phyloP scores from a whole-genome alignment of 2,888 invertebrate genomes.

The Chrysopilus asiliformis region DNA sequence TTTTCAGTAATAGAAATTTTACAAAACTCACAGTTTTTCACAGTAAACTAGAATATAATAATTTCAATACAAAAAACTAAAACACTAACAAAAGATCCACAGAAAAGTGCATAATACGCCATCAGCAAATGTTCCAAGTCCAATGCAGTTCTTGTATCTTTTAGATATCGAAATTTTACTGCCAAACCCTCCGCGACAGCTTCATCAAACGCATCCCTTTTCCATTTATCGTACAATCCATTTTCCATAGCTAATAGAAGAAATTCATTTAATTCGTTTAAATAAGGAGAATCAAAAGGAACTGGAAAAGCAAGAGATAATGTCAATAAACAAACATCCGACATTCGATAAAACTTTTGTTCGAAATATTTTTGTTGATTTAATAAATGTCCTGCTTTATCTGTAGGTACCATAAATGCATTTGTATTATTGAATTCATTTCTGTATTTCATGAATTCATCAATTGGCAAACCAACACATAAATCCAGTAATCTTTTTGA shows the following conservation, averaged over 20 bases:
- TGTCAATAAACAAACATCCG: neutral
- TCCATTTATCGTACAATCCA: constrained; percentile 2
- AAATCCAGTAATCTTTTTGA: too few relatives aligned
- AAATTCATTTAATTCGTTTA: neutral
- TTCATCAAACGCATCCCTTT: neutral
- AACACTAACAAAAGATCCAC: neutral
- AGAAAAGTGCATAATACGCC: neutral
- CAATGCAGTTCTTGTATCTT: neutral
- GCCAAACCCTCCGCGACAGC: neutral
- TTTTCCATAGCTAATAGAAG: neutral
- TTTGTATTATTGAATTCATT: constrained; percentile 2
- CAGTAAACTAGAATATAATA: too few relatives aligned
- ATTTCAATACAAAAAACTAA: neutral
- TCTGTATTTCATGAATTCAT: neutral
- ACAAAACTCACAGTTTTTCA: too few relatives aligned
- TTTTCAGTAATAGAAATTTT: too few relatives aligned
- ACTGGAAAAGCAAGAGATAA: neutral
- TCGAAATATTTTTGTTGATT: neutral
- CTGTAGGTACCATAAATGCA: neutral
- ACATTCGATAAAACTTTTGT: neutral
- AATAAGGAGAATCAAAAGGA: neutral
- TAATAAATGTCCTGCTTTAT: neutral
- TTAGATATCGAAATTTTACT: neutral
- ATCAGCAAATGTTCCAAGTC: neutral
- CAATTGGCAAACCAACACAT: neutral